A percentile compares a stretch with the other conserved stretches of the same genome.
phyloP scores from a whole-genome alignment of 2,797 vertebrate genomes.

The Tapera naevia region DNA sequence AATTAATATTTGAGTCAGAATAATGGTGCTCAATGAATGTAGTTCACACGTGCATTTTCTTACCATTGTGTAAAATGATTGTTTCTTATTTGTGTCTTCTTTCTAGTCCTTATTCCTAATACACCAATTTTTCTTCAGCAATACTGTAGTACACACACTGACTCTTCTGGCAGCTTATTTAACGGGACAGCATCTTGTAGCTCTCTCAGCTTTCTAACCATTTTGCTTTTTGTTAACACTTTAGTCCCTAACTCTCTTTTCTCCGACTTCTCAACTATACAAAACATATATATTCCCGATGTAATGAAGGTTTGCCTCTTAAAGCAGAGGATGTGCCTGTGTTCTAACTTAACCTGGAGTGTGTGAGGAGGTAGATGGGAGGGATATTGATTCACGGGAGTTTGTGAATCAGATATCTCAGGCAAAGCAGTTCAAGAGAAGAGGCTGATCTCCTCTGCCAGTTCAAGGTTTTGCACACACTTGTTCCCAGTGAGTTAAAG shows the following conservation, averaged over 20 bases:
- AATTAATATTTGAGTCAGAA: conserved; percentile 61
- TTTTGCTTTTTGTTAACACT: background rate
- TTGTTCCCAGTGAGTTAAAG: background rate
- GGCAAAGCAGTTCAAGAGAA: background rate
- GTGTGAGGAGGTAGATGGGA: background rate
- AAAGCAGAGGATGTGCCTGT: background rate
- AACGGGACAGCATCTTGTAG: background rate
- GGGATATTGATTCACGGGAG: background rate
- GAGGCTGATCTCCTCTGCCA: background rate
- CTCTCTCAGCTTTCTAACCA: background rate
- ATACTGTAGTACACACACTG: conserved; percentile 15
- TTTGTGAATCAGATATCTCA: background rate
- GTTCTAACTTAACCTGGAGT: background rate
- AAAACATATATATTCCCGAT: no score
- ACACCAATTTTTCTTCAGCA: conserved; percentile 24
- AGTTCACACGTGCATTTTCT: conserved; percentile 22
- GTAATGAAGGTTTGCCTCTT: background rate
- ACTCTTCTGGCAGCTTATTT: conserved; percentile 29
- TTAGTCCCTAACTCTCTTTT: background rate
- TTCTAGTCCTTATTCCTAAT: conserved; percentile 23
- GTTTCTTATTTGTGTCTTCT: conserved; percentile 53
- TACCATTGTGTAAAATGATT: conserved; percentile 53
- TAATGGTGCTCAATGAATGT: conserved; percentile 52
- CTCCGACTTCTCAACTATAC: background rate
- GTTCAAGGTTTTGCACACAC: background rate